Evolutionary conservation across 2,797 vertebrate genomes (phyloP).

Genomic region (Falco columbarius): DNA sequence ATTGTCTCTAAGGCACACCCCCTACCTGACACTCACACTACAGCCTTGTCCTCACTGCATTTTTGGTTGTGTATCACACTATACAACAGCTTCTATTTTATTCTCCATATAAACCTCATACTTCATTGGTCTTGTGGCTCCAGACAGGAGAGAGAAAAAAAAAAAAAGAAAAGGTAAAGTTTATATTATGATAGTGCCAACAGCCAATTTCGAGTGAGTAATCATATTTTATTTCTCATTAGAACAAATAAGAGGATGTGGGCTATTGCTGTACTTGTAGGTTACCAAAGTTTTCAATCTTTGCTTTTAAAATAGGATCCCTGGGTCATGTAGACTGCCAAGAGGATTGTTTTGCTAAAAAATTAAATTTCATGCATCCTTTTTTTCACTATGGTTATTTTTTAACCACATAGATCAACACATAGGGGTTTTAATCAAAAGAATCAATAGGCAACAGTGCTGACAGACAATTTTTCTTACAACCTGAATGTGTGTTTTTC

Average conservation of each 20-base stretch:
- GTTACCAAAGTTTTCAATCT: background rate
- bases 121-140: background rate
- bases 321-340: background rate
- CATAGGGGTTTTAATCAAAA: background rate
- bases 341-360: background rate
- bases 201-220: background rate
- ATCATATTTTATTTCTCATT: conserved; percentile 1
- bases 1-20: fast-evolving
- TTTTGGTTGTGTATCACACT: background rate
- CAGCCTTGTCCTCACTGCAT: background rate
- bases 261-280: background rate
- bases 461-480: background rate
- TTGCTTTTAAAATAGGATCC: background rate
- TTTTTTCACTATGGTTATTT: background rate
- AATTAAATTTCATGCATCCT: background rate
- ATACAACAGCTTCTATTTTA: background rate
- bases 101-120: background rate
- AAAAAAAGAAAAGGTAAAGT: background rate
- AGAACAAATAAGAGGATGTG: background rate
- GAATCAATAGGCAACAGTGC: background rate
- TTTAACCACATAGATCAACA: background rate
- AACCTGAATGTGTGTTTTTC: background rate
- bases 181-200: background rate
- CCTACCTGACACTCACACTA: background rate
- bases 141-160: background rate